Conservation (phyloP, 1,140 invertebrate species). For the Glossosoma conforme region DNA sequence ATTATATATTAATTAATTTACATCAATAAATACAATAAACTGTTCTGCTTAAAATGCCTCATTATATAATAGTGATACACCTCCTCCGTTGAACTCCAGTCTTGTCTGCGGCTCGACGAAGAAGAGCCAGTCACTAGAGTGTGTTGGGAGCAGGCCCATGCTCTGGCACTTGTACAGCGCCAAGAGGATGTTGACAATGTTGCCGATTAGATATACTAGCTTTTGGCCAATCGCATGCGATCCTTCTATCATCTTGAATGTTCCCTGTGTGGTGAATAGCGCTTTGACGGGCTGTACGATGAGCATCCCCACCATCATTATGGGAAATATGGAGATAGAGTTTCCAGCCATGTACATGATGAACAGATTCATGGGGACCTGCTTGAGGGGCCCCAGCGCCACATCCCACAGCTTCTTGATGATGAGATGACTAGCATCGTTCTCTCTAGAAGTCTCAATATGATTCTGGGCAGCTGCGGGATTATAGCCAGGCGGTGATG, state of each 20-base stretch:
- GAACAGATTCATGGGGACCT: slow-evolving; percentile 98
- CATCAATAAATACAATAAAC: slow-evolving; percentile 31
- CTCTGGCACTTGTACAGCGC: slow-evolving; percentile 98
- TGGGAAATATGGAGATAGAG: slow-evolving; percentile 98
- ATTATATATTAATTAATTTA: slow-evolving; percentile 5
- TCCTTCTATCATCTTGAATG: slow-evolving; percentile 96
- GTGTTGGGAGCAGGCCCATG: slow-evolving; percentile 96
- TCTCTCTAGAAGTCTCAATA: slow-evolving; percentile 70
- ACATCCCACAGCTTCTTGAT: slow-evolving; percentile 98
- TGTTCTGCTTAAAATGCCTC: slow-evolving; percentile 29
- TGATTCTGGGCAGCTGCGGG: slow-evolving; percentile 63
- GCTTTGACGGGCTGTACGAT: slow-evolving; percentile 94
- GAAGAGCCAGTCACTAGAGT: slow-evolving; percentile 97
- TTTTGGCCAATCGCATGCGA: slow-evolving; percentile 86
- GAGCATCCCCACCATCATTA: slow-evolving; percentile 99
- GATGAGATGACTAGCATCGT: slow-evolving; percentile 77
- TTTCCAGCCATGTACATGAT: slow-evolving; percentile 99
- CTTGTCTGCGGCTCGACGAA: slow-evolving; percentile 90
- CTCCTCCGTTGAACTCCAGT: slow-evolving; percentile 84
- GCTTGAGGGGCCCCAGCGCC: slow-evolving; percentile 89
- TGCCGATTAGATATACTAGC: slow-evolving; percentile 91
- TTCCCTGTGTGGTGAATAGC: slow-evolving; percentile 82
- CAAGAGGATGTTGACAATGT: slow-evolving; percentile 86
- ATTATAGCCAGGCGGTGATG: slow-evolving; percentile 80
- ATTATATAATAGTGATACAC: slow-evolving; percentile 61